Percentiles rank a stretch among this genome's conserved stretches.
phyloP scores from a whole-genome alignment of 2,797 vertebrate genomes.

The Scolopax bukidnonensis region DNA sequence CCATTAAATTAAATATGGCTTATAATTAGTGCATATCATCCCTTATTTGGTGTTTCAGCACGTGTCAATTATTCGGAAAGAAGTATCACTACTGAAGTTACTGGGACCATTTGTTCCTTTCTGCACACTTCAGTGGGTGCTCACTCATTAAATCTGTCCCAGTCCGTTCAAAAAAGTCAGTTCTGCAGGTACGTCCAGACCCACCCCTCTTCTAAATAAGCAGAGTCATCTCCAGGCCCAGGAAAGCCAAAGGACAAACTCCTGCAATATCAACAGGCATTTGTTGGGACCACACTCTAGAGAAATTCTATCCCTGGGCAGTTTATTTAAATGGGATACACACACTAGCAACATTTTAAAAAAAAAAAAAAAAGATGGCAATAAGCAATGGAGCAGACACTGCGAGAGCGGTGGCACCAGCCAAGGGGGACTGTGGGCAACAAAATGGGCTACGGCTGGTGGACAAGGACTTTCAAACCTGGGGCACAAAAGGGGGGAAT shows the following conservation, averaged over 20 bases:
- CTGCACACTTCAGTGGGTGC: not conserved
- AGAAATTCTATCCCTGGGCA: not conserved
- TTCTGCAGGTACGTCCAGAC: not conserved
- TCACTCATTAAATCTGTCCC: not conserved
- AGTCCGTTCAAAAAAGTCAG: not conserved
- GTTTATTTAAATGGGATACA: not conserved
- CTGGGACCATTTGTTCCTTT: not conserved
- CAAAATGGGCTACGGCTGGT: not conserved
- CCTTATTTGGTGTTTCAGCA: not conserved
- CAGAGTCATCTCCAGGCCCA: not conserved
- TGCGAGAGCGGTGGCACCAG: not conserved
- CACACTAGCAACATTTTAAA: not conserved
- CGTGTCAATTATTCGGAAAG: not conserved
- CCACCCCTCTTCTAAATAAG: not conserved
- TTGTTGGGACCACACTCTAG: not conserved
- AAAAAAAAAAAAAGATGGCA: not conserved
- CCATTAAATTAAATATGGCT: not conserved
- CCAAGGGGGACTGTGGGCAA: not conserved
- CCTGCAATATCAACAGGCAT: not conserved
- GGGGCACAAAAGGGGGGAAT: not conserved
- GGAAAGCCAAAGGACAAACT: not conserved
- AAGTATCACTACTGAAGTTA: not conserved
- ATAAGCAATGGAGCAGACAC: not conserved
- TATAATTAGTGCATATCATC: not conserved
- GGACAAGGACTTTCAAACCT: not conserved